Base-by-base conservation (phyloP, 2,113 vertebrate species). In the Crotophaga sulcirostris region DNA sequence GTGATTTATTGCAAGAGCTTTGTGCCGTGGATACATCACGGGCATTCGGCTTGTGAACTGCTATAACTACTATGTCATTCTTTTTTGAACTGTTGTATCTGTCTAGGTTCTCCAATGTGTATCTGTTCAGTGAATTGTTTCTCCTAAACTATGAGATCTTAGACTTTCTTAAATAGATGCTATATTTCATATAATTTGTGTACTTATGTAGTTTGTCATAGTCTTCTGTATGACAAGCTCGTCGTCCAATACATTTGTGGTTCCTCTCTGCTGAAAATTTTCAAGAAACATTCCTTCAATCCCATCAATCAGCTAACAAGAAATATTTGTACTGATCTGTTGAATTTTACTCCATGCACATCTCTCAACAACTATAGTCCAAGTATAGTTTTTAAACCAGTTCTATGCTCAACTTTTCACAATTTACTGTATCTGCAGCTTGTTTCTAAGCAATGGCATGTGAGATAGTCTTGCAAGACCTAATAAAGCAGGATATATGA, bases 131-230 rank as follows among this genome's bases (percentile, higher is more conserved):
- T 55, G 83, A 45, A 62, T 68, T 51, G 3, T 60, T 92, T 54
- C 56, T 79, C 42, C 26, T 45, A 25, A 75, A 25, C 10, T 19
- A 21, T 0, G 0, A 21, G 8, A 16, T 59, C 19, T 56, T 59
- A 34, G 25, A 25, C 33, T 42, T 83, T 42, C 25, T 34, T 31
- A 63, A 29, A 18, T 40, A 49, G n/a, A 14, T 54, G 5, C 1
- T 44, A 0, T 20, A 56, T 76, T 84, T 87, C 10, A 40, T 34
- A 19, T 20, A 5, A 56, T 54, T 24, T 62, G n/a, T 49, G 9
- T 19, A 31, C 14, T 54, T 84, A n/a, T n/a, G n/a, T n/a, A n/a
- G n/a, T n/a, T n/a, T 93, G 24, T 64, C 24, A 18, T 13, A 45
- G 17, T 40, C 26, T 73, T 66, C 49, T 77, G 3, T 44, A 36